phyloP scores from a whole-genome alignment of 2,113 vertebrate species.

The Leucoraja erinaceus region DNA sequence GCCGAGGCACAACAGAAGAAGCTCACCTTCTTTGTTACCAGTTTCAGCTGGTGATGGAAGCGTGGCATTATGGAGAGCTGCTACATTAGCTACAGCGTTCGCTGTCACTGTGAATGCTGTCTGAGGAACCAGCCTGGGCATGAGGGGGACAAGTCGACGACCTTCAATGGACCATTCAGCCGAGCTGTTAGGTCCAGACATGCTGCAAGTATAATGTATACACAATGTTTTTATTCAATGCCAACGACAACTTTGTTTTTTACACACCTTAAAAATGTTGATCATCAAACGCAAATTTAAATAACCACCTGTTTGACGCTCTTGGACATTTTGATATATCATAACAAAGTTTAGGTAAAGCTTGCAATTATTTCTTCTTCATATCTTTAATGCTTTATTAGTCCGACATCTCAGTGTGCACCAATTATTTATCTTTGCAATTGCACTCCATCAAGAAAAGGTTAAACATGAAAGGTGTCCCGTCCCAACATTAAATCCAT shows the following conservation, averaged over 20 bases:
- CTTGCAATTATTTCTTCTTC: background rate
- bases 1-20: background rate
- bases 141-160: slow-evolving; percentile 84
- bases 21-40: slow-evolving; percentile 91
- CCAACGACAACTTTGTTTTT: background rate
- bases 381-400: background rate
- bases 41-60: slow-evolving; percentile 86
- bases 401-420: background rate
- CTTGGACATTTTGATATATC: background rate
- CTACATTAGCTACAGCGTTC: slow-evolving; percentile 83
- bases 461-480: background rate
- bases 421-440: background rate
- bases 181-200: slow-evolving; percentile 95
- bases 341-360: background rate
- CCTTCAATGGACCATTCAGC: slow-evolving; percentile 97
- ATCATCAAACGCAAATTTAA: background rate
- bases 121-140: slow-evolving; percentile 92
- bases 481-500: background rate
- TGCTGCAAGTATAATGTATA: slow-evolving; percentile 57
- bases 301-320: background rate
- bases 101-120: slow-evolving; percentile 91
- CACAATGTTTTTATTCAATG: background rate
- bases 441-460: background rate
- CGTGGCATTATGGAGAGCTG: slow-evolving; percentile 82
- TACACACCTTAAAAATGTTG: background rate